Evolutionary conservation across 2,888 invertebrate genomes (phyloP), one percentile per base, ranked within the genome.

Genomic region (Nysson spinosus): DNA sequence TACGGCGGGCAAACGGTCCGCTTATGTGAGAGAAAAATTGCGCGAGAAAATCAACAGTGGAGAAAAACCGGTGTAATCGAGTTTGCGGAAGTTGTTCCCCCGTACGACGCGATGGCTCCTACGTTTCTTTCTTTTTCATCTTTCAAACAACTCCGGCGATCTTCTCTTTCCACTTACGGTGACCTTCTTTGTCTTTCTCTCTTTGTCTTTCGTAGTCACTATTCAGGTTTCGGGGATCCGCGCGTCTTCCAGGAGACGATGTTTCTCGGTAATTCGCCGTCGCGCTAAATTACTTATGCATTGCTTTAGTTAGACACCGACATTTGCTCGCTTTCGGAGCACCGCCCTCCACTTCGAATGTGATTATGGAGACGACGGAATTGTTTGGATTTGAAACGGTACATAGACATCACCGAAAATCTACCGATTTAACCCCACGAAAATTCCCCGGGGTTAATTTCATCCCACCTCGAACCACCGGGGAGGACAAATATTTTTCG

Each of bases 21-120:
- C 65, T 74, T 69, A 74, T 69, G 71, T 46, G 65, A 49, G 40
- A 61, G 66, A 65, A 75, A 68, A 74, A 75, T 75, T 65, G 72
- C 66, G 64, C 67, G 72, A 61, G 72, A 78, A 79, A 78, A 78
- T 78, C 77, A 72, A 70, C 72, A 68, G 61, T 52, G 67, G 63
- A 68, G 65, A 68, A 75, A 75, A 70, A 62, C 55, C 57, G 55
- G 56, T 72, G 70, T 75, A 75, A 75, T 75, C 52, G 75, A 75
- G 75, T 75, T 72, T 72, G 70, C 62, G 64, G 67, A 63, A 75
- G 63, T 75, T 67, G 69, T 72, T 69, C 69, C 34, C n/a, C 55
- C 47, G 43, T 52, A 43, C 58, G 71, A 61, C 56, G 52, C 57
- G 51, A 62, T 62, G 71, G 64, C 69, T 67, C 67, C 72, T 64